A percentile compares a stretch with the other conserved stretches of the same genome.
Conservation (phyloP, 2,888 invertebrate species). For the Pachliopta kotzebuea region DNA sequence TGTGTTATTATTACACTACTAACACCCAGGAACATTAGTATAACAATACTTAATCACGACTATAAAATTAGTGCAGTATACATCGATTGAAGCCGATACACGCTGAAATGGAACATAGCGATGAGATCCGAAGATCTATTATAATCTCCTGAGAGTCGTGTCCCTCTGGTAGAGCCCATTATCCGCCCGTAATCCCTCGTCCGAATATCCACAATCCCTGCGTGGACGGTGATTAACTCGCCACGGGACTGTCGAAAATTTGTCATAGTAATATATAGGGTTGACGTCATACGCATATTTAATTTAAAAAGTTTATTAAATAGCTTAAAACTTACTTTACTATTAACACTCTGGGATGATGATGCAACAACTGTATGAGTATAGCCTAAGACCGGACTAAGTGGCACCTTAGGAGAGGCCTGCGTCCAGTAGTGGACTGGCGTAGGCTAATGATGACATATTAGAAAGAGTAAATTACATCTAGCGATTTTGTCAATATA, state of each 20-base stretch:
- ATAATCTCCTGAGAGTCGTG: conserved; percentile 34
- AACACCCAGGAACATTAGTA: background rate
- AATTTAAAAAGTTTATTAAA: background rate
- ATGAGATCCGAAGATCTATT: conserved; percentile 19
- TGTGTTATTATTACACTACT: background rate
- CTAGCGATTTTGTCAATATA: too few relatives aligned
- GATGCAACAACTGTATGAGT: too few relatives aligned
- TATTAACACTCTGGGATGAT: too few relatives aligned
- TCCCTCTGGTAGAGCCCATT: conserved; percentile 43
- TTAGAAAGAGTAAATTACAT: background rate
- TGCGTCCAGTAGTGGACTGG: too few relatives aligned
- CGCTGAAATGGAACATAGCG: conserved; percentile 2
- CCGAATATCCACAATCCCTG: conserved; percentile 53
- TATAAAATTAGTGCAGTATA: conserved; percentile 19
- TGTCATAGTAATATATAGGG: conserved; percentile 36
- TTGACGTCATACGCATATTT: conserved; percentile 3
- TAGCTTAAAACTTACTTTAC: background rate
- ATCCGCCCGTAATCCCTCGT: conserved; percentile 51
- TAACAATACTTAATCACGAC: conserved; percentile 3
- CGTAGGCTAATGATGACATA: too few relatives aligned
- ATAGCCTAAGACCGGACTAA: too few relatives aligned
- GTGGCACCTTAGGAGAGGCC: too few relatives aligned
- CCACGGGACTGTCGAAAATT: conserved; percentile 41
- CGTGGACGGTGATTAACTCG: conserved; percentile 53
- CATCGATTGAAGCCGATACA: conserved; percentile 15